Evolutionary conservation across 2,113 vertebrate genomes (phyloP).

Genomic region (Athene cunicularia): DNA sequence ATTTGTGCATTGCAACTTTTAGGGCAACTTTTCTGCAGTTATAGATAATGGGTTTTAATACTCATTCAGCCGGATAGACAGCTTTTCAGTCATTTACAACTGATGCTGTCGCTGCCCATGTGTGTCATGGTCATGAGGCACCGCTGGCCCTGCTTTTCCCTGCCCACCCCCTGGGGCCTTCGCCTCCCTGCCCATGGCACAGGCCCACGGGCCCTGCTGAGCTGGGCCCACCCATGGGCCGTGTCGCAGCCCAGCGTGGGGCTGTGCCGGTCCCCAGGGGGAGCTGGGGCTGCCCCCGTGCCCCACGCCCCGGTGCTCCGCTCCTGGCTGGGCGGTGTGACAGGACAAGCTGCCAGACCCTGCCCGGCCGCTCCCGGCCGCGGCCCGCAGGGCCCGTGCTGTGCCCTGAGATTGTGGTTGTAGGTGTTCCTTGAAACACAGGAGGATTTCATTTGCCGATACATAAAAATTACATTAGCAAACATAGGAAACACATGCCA

Average conservation of each 20-base stretch:
- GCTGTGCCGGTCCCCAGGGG: neutral
- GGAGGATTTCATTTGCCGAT: neutral
- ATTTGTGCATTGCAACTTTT: neutral
- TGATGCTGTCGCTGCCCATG: neutral
- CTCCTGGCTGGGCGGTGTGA: neutral
- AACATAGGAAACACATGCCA: neutral
- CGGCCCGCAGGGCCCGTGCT: fast-evolving
- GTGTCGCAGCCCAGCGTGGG: neutral
- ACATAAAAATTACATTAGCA: neutral
- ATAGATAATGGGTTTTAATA: neutral
- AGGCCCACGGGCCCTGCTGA: neutral
- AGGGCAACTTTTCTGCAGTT: neutral
- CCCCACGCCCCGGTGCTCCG: fast-evolving
- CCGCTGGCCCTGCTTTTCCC: fast-evolving
- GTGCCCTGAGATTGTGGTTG: neutral
- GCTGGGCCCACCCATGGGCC: neutral
- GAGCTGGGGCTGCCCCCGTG: neutral
- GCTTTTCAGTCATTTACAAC: neutral
- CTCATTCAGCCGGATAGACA: neutral
- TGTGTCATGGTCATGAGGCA: fast-evolving
- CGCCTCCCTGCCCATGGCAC: neutral
- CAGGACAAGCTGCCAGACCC: neutral
- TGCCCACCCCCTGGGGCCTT: neutral
- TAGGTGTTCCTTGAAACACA: neutral
- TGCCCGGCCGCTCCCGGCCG: fast-evolving